A percentile compares a stretch with the other conserved stretches of the same genome.
These are phyloP conservation scores for Himalopsyche phryganea DNA, from an alignment of 1,140 invertebrate species.

Conservation along the genomic window DNA sequence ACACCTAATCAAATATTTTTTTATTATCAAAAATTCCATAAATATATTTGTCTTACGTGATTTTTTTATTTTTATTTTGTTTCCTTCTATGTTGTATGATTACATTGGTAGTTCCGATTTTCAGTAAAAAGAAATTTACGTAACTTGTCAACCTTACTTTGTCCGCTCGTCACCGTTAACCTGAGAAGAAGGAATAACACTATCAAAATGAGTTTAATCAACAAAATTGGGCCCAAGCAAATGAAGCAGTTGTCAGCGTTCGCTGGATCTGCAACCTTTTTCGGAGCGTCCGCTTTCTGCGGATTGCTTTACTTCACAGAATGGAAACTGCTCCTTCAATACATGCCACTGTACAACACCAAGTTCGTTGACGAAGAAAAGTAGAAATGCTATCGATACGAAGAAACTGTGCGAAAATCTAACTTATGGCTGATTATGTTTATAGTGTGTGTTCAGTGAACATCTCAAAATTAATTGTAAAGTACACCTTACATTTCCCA, in stretches of 20 bases:
- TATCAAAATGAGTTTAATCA: background rate
- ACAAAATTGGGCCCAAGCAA: conserved; percentile 14
- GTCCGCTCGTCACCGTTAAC: background rate
- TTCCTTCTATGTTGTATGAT: too few species aligned
- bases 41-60: too few species aligned
- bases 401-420: too few species aligned
- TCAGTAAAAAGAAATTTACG: conserved; percentile 4
- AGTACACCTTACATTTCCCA: too few species aligned
- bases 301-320: conserved; percentile 69
- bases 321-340: conserved; percentile 68
- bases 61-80: too few species aligned
- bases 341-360: conserved; percentile 69
- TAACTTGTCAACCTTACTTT: conserved; percentile 1
- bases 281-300: conserved; percentile 58
- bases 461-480: too few species aligned
- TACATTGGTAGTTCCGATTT: too few species aligned
- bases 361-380: conserved; percentile 59
- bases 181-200: background rate
- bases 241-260: conserved; percentile 13
- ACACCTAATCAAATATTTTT: too few species aligned
- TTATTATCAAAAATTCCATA: too few species aligned
- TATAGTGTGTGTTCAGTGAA: too few species aligned
- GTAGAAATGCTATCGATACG: conserved; percentile 2
- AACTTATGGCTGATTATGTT: too few species aligned
- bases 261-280: conserved; percentile 42